Evolutionary conservation across 2,113 vertebrate genomes (phyloP).

Genomic region (Laticauda colubrina): DNA sequence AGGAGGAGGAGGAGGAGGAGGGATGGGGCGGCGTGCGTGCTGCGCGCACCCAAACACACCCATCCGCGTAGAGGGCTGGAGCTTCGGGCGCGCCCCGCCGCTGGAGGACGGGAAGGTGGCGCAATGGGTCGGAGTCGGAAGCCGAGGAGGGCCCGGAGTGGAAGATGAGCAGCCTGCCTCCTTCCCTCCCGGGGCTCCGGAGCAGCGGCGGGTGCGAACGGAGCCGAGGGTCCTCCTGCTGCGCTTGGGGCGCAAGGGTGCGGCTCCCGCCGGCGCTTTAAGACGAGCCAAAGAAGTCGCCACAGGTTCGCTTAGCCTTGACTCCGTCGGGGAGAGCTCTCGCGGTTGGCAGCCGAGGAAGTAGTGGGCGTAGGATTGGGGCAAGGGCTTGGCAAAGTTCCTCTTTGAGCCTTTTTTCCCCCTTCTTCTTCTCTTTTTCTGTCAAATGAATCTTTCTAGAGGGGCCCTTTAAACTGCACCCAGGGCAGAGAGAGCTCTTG

Average conservation of each 20-base stretch:
- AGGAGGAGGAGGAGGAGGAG: no score
- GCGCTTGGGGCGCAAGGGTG: neutral
- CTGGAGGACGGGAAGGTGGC: neutral
- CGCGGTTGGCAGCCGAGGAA: neutral
- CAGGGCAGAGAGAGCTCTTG: neutral
- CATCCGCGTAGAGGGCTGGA: neutral
- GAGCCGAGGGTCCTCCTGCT: neutral
- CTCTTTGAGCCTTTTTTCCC: neutral
- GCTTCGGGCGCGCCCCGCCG: no score
- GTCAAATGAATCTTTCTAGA: neutral
- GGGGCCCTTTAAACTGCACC: neutral
- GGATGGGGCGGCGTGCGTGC: neutral
- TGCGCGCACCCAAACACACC: neutral
- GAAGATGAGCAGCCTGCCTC: neutral
- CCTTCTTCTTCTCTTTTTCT: no score
- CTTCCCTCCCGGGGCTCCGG: neutral
- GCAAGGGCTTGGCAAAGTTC: neutral
- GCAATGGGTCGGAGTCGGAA: neutral
- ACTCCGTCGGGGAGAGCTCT: neutral
- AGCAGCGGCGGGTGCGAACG: neutral
- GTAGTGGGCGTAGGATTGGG: neutral
- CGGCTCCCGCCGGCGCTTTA: neutral
- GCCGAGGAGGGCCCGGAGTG: neutral
- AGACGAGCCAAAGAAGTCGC: neutral
- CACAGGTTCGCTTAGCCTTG: neutral